Conservation (phyloP, 2,113 vertebrate species). For the Urocolius indicus region DNA sequence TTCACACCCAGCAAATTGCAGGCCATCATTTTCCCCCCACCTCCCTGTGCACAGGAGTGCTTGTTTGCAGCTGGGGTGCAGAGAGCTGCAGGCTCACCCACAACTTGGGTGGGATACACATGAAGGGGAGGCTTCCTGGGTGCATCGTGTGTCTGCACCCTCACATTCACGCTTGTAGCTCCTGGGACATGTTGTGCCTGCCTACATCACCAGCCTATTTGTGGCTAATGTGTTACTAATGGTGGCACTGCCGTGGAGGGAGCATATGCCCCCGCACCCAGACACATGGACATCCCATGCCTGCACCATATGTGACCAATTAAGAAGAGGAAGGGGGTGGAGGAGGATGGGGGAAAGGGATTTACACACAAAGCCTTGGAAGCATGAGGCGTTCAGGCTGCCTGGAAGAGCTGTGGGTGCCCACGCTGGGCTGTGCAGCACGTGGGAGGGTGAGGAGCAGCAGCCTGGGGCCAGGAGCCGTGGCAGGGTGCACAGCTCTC, state of each 20-base stretch:
- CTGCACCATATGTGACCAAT: neutral
- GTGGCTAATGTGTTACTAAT: neutral
- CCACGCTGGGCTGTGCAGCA: neutral
- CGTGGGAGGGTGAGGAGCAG: neutral
- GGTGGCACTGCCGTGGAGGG: neutral
- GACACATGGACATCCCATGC: constrained; percentile 3
- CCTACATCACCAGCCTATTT: neutral
- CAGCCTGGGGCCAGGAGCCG: neutral
- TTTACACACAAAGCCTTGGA: neutral
- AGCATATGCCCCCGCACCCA: neutral
- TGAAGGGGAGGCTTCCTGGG: neutral
- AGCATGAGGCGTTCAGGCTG: neutral
- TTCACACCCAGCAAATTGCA: neutral
- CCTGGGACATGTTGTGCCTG: neutral
- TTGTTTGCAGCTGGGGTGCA: neutral
- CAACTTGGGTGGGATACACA: fast-evolving
- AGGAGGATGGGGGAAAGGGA: neutral
- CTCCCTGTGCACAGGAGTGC: fast-evolving
- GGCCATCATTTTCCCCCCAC: neutral
- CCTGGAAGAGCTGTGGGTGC: neutral
- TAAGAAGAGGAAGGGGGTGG: neutral
- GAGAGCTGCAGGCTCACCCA: neutral
- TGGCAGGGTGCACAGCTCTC: neutral
- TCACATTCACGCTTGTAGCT: neutral
- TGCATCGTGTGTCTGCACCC: neutral